Base-by-base conservation (phyloP, 2,113 vertebrate species). In the Monopterus albus region DNA sequence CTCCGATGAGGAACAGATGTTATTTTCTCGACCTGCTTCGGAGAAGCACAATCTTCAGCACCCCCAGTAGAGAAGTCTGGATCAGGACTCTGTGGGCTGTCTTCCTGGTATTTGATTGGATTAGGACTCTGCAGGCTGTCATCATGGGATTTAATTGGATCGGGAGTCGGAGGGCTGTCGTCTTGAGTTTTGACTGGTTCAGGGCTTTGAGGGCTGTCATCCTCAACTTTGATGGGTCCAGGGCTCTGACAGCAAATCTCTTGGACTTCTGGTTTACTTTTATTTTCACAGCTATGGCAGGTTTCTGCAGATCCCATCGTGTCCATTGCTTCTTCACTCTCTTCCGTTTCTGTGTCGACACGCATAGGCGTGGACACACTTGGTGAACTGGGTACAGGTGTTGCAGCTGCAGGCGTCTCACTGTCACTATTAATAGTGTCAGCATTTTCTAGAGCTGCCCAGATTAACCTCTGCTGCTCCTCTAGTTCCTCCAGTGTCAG, bases 401-500 rank as follows among this genome's bases (percentile, higher is more conserved):
- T 96, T 69, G 91, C 94, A 0, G 39, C 68, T 0, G 38, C 88
- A 0, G 94, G 93, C 3, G 94, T 75, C 4, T 97, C 96, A 1
- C 94, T 94, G 81, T 98, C 96, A 4, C 97, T 98, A 80, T 88
- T 95, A 7, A 88, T 91, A 1, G 93, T 94, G 50, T 99, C 98
- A 0, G 96, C 93, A 74, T 95, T 97, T 76, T 96, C 94, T 0
- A 99, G 92, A 1, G 95, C 97, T 0, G 95, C 96, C 96, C 96
- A 96, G 49, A 99, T 95, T 46, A 94, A 87, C 50, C 97, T 91
- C 89, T 99, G 96, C 79, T 98, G 96, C 58, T 99, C 97, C 73
- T 99, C 98, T 3, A 99, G 92, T 57, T 99, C 97, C 62, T 99
- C 98, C 81, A 99, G 78, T 0, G 96, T 96, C 78, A 98, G 87